phyloP scores from a whole-genome alignment of 92 coral and sea anemone species.

The Actinostola sp. region DNA sequence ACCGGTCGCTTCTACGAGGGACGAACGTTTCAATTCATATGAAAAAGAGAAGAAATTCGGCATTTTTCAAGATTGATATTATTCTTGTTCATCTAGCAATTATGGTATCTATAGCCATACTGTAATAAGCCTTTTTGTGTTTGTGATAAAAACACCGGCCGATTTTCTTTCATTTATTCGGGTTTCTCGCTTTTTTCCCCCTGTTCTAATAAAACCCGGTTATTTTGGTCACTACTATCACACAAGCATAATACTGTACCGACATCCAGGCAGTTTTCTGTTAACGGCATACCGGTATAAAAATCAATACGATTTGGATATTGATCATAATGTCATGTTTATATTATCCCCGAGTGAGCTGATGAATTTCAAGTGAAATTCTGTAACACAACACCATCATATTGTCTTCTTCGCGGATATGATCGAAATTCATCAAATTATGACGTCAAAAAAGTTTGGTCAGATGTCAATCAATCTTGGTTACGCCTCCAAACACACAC shows the following conservation, averaged over 20 bases:
- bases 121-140: constrained; percentile 1
- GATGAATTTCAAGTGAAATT: constrained; percentile 15
- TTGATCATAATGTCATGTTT: constrained; percentile 7
- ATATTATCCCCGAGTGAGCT: not conserved
- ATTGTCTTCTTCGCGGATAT: constrained; percentile 5
- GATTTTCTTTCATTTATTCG: not conserved
- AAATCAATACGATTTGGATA: constrained; percentile 1
- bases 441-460: constrained; percentile 23
- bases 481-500: constrained; percentile 48
- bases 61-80: not conserved
- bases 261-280: not conserved
- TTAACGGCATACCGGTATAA: constrained; percentile 1
- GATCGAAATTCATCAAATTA: constrained; percentile 29
- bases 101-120: too few relatives aligned
- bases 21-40: not conserved
- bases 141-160: constrained; percentile 5
- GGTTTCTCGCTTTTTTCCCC: not conserved
- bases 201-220: too few relatives aligned
- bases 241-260: not conserved
- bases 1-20: constrained; percentile 8
- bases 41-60: not conserved
- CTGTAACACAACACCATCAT: not conserved
- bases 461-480: constrained; percentile 38
- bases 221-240: not conserved
- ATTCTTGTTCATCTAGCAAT: not conserved